Evolutionary conservation across 2,797 vertebrate species (phyloP).

Genomic region (Stomatorhinus walkeri): DNA sequence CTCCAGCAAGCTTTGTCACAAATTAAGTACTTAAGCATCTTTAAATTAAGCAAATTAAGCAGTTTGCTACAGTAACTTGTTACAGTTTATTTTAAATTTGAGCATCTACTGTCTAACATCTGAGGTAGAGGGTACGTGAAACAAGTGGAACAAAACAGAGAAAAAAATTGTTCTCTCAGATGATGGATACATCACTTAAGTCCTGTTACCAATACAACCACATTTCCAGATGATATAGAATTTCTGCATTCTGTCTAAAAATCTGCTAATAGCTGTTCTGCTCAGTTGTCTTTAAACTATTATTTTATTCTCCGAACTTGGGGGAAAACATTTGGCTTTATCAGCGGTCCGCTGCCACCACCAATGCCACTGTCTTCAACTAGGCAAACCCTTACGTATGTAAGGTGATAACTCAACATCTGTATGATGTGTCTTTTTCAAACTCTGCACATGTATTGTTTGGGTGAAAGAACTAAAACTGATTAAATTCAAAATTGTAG

Average conservation of each 20-base stretch:
- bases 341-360: neutral
- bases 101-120: neutral
- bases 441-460: neutral
- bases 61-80: neutral
- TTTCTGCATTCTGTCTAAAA: too few relatives aligned
- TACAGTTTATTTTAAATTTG: neutral
- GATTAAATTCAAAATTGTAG: neutral
- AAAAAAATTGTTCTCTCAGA: neutral
- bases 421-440: neutral
- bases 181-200: neutral
- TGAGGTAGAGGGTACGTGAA: neutral
- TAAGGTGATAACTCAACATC: neutral
- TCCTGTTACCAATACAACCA: neutral
- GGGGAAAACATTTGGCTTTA: neutral
- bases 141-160: neutral
- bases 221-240: neutral
- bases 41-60: neutral
- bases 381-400: neutral
- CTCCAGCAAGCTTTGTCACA: neutral
- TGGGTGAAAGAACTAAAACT: too few relatives aligned
- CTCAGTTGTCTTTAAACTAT: neutral
- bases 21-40: neutral
- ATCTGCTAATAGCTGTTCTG: neutral
- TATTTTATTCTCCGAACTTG: neutral
- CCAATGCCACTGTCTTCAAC: neutral